Evolutionary conservation across 2,888 invertebrate genomes (phyloP).

Genomic region (Agrochola litura): DNA sequence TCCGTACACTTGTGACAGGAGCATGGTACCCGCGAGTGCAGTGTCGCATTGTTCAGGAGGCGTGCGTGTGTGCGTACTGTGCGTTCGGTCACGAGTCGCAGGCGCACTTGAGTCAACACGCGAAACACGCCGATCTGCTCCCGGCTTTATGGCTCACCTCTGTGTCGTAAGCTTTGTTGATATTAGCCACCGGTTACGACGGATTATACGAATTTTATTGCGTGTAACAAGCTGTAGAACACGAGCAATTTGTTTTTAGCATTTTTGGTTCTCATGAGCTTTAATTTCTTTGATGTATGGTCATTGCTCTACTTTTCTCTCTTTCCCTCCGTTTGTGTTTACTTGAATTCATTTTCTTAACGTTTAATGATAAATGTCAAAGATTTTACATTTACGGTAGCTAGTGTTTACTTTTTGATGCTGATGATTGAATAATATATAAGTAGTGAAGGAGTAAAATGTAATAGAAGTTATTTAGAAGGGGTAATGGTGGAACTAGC

Average conservation of each 20-base stretch:
- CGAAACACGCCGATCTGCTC: conserved; percentile 68
- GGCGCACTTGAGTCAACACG: conserved; percentile 84
- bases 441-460: conserved; percentile 13
- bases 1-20: conserved; percentile 55
- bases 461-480: conserved; percentile 60
- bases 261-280: conserved; percentile 59
- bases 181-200: conserved; percentile 73
- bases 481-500: conserved; percentile 72
- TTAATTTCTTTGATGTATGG: conserved; percentile 49
- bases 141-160: conserved; percentile 67
- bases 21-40: conserved; percentile 66
- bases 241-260: conserved; percentile 58
- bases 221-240: conserved; percentile 71
- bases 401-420: background rate
- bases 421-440: background rate
- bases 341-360: conserved; percentile 7
- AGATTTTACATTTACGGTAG: background rate
- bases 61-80: conserved; percentile 54
- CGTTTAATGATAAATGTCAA: background rate
- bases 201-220: conserved; percentile 73
- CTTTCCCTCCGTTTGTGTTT: conserved; percentile 17
- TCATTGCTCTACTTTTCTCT: conserved; percentile 50
- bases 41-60: conserved; percentile 69
- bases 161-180: conserved; percentile 73
- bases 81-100: conserved; percentile 29